These are phyloP conservation scores for Anguilla japonica DNA, from an alignment of 2,113 vertebrate species.

Conservation along the genomic window DNA sequence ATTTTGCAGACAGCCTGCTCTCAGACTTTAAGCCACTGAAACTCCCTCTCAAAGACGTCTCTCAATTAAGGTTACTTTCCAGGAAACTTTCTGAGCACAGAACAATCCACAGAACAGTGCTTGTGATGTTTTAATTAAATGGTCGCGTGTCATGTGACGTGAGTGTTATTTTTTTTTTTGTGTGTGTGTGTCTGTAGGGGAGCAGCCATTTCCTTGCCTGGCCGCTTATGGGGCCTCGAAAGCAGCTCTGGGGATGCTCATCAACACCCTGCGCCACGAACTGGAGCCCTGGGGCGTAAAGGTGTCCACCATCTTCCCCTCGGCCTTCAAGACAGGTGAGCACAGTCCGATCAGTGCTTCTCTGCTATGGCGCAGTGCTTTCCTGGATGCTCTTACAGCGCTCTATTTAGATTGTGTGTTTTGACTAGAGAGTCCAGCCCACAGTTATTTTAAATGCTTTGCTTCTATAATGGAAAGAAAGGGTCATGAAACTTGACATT, in stretches of 20 bases:
- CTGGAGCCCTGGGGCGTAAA: constrained; percentile 86
- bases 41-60: not conserved
- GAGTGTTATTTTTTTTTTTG: not conserved
- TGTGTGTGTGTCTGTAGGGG: constrained; percentile 66
- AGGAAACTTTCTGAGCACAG: not conserved
- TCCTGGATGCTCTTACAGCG: not conserved
- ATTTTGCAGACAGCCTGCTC: not conserved
- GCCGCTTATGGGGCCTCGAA: constrained; percentile 90
- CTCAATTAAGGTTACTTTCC: not conserved
- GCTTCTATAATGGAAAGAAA: not conserved
- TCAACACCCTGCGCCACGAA: constrained; percentile 83
- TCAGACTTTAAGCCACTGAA: not conserved
- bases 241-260: constrained; percentile 83
- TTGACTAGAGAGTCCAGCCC: not conserved
- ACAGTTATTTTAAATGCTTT: not conserved
- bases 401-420: not conserved
- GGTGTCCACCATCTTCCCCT: constrained; percentile 85
- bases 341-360: not conserved
- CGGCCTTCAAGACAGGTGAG: constrained; percentile 87
- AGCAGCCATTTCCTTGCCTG: constrained; percentile 88
- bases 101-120: not conserved
- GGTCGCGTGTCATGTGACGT: not conserved
- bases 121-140: not conserved
- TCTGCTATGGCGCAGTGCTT: not conserved
- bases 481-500: not conserved